Percentiles rank a stretch among this genome's conserved stretches.
phyloP scores from a whole-genome alignment of 23 tunicate genomes.

The Halocynthia roretzi region DNA sequence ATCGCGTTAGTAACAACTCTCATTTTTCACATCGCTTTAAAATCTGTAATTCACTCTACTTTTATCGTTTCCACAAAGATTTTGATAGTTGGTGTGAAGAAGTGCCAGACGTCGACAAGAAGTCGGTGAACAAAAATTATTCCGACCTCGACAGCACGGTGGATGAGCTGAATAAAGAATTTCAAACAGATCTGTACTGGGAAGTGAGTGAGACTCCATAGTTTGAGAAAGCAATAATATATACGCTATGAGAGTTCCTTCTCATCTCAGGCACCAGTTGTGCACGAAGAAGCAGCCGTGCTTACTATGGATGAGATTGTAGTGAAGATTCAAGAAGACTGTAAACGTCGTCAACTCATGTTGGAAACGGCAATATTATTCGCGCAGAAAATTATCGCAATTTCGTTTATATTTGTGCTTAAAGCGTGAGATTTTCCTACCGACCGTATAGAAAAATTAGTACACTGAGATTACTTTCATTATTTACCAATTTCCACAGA shows the following conservation, averaged over 20 bases:
- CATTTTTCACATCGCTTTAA: neutral
- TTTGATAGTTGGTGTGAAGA: slow-evolving; percentile 45
- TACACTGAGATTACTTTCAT: neutral
- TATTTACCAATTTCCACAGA: slow-evolving; percentile 1
- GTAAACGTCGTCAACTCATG: slow-evolving; percentile 12
- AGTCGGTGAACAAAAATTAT: slow-evolving; percentile 36
- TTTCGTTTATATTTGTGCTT: slow-evolving; percentile 53
- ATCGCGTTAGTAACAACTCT: slow-evolving; percentile 21
- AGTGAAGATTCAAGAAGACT: slow-evolving; percentile 27
- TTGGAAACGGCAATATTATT: slow-evolving; percentile 30
- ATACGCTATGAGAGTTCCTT: neutral
- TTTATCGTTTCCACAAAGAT: neutral
- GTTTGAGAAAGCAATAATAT: neutral
- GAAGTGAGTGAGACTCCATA: slow-evolving; percentile 21
- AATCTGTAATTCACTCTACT: neutral
- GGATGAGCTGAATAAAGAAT: slow-evolving; percentile 24
- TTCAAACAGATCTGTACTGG: slow-evolving; percentile 37
- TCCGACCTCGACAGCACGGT: slow-evolving; percentile 17
- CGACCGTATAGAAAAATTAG: neutral
- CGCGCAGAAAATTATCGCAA: slow-evolving; percentile 46
- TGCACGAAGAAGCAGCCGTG: slow-evolving; percentile 27
- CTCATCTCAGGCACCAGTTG: slow-evolving; percentile 25
- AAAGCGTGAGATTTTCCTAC: slow-evolving; percentile 35
- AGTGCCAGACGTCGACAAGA: slow-evolving; percentile 27
- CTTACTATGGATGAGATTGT: slow-evolving; percentile 45